Evolutionary conservation across 2,797 vertebrate species (phyloP), one percentile per base, ranked within the genome.

Genomic region (Sus cebifrons): DNA sequence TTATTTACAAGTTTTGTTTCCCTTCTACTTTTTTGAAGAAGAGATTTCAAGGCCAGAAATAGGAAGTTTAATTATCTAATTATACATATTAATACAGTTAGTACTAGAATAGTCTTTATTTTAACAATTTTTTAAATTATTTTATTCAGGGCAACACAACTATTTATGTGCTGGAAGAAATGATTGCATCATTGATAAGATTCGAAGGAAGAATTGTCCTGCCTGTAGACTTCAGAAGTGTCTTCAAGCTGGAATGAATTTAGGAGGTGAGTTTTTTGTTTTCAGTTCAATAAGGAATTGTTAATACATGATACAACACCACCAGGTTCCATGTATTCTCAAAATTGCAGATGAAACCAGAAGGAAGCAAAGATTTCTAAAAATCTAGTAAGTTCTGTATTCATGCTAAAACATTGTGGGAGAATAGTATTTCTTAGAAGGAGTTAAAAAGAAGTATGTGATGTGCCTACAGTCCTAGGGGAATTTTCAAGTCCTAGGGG

Each of bases 121-220:
- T 92, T 95, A 77, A 96, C 68, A 23, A 4, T 85, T 71, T 1
- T 97, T 97, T 97, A 97, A 96, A 12, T 97, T 97, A 81, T 44
- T 98, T 96, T 94, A 86, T 98, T 92, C 98, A 99, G 99, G 99
- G 98, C 99, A 99, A 99, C 99, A 99, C 99, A 99, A 99, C 98
- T 99, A 99, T 98, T 99, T 99, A 98, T 99, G 99, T 97, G 99
- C 99, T 27, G 99, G 99, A 96, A 99, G 99, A 98, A 99, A 99
- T 56, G 99, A 99, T 98, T 99, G 99, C 97, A 99, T 99, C 98
- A 99, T 99, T 98, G 99, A 99, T 98, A 99, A 99, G 98, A 99
- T 99, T 98, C 99, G 99, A 90, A 98, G 99, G 98, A 99, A 99
- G 99, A 99, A 99, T 98, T 99, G 99, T 98, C 99, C 99, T 29